These are phyloP conservation scores for Clivina fossor DNA, from an alignment of 2,888 invertebrate genomes.

Conservation along the genomic window DNA sequence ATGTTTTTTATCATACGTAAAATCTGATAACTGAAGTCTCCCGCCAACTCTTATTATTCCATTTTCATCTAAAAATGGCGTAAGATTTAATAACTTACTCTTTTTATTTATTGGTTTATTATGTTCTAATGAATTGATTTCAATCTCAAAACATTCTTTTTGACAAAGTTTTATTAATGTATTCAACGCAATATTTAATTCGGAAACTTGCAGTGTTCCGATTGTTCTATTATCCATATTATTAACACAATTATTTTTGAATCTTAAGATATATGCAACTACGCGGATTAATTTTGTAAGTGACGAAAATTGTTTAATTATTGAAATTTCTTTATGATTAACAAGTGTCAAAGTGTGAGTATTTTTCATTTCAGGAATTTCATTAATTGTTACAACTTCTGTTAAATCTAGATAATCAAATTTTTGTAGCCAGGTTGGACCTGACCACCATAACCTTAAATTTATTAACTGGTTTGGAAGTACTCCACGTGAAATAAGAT, in stretches of 20 bases:
- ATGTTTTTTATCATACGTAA: slow-evolving; percentile 17
- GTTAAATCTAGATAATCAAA: slow-evolving; percentile 1
- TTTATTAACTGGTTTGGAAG: slow-evolving; percentile 6
- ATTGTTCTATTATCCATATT: not conserved
- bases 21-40: slow-evolving; percentile 13
- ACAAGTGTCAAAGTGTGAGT: not conserved
- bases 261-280: slow-evolving; percentile 19
- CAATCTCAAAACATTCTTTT: slow-evolving; percentile 6
- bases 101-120: not conserved
- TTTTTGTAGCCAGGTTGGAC: slow-evolving; percentile 14
- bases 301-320: slow-evolving; percentile 7
- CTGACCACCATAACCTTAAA: slow-evolving; percentile 20
- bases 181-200: slow-evolving; percentile 8
- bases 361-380: not conserved
- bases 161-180: slow-evolving; percentile 8
- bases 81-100: slow-evolving; percentile 11
- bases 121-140: not conserved
- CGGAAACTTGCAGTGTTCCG: not conserved
- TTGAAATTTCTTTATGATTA: not conserved
- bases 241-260: slow-evolving; percentile 5
- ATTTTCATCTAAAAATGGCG: slow-evolving; percentile 13
- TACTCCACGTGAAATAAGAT: slow-evolving; percentile 34
- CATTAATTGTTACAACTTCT: not conserved
- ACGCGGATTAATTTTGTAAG: slow-evolving; percentile 16
- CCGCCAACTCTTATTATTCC: slow-evolving; percentile 21